Conservation (phyloP, 2,888 invertebrate species). For the Cantharis rustica region DNA sequence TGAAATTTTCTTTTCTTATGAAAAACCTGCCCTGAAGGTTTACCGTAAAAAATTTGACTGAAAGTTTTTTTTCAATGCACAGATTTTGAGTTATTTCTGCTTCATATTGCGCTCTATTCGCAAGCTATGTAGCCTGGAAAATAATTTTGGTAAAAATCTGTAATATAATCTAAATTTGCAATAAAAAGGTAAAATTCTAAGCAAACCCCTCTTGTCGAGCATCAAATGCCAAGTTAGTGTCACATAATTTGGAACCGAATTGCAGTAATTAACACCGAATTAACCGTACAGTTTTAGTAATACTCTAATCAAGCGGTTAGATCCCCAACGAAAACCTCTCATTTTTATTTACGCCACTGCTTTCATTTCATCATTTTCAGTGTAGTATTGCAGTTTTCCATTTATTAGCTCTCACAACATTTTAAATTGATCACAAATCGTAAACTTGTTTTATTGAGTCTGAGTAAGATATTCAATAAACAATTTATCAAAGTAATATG, state of each 20-base stretch:
- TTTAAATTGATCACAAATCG: background rate
- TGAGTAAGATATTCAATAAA: background rate
- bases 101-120: too few relatives aligned
- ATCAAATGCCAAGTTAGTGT: background rate
- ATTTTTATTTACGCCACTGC: background rate
- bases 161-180: background rate
- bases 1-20: too few relatives aligned
- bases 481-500: conserved; percentile 2
- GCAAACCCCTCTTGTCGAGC: background rate
- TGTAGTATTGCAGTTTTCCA: background rate
- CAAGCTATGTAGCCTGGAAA: too few relatives aligned
- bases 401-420: background rate
- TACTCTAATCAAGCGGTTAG: background rate
- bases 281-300: background rate
- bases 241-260: background rate
- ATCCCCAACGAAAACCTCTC: background rate
- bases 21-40: too few relatives aligned
- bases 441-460: background rate
- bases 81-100: too few relatives aligned
- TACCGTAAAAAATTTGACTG: too few relatives aligned
- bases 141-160: background rate
- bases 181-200: background rate
- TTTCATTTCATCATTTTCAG: background rate
- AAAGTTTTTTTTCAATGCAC: too few relatives aligned
- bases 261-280: background rate